These are phyloP conservation scores for Salvelinus namaycush DNA, from an alignment of 2,113 vertebrate species.

Conservation along the genomic window DNA sequence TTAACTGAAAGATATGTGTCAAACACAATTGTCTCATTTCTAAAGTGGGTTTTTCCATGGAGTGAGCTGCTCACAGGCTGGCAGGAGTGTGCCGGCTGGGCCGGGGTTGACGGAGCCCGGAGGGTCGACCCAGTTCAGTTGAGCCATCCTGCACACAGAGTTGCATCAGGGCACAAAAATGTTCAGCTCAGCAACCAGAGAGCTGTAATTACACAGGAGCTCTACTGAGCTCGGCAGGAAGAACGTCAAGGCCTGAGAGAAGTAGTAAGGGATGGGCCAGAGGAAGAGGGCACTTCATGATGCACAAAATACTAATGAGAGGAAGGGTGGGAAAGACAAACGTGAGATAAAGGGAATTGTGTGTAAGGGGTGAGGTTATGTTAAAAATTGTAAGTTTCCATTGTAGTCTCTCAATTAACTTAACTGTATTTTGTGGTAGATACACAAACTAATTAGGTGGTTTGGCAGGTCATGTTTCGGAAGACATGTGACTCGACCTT, in stretches of 20 bases:
- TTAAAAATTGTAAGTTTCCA: no score
- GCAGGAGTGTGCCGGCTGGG: background rate
- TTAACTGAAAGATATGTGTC: no score
- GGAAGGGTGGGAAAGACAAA: background rate
- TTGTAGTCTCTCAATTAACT: no score
- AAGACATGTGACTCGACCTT: no score
- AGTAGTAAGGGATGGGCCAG: background rate
- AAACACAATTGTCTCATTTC: no score
- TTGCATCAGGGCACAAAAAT: slow-evolving; percentile 78
- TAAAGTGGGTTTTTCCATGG: no score
- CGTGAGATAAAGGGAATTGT: background rate
- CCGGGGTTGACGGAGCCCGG: background rate
- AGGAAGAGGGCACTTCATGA: slow-evolving; percentile 20
- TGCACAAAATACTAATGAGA: background rate
- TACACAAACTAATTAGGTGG: no score
- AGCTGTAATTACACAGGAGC: slow-evolving; percentile 75
- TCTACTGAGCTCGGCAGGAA: slow-evolving; percentile 74
- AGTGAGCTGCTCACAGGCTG: no score
- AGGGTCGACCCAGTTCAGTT: slow-evolving; percentile 35
- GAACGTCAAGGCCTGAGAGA: slow-evolving; percentile 55
- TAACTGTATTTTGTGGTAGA: no score
- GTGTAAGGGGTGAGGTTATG: no score
- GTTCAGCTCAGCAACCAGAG: slow-evolving; percentile 72
- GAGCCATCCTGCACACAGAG: slow-evolving; percentile 32
- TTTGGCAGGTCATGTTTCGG: no score